Evolutionary conservation across 1,140 invertebrate genomes (phyloP).

Genomic region (Drosophila cardini): DNA sequence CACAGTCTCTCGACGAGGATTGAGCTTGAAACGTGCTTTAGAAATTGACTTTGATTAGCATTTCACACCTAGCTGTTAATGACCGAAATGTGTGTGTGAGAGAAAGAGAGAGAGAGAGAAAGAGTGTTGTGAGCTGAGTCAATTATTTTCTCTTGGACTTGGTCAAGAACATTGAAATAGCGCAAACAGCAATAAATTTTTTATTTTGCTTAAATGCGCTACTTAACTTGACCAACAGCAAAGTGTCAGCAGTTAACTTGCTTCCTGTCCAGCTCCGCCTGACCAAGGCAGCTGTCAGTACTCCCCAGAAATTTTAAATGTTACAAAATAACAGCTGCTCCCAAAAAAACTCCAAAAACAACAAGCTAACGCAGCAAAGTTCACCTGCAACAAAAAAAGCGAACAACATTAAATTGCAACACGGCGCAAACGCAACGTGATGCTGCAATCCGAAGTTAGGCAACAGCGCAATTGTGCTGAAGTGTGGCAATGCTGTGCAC

Average conservation of each 20-base stretch:
- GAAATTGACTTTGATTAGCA: constrained; percentile 42
- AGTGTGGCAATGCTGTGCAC: constrained; percentile 33
- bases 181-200: constrained; percentile 45
- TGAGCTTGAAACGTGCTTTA: constrained; percentile 25
- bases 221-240: constrained; percentile 33
- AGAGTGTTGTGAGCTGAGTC: constrained; percentile 35
- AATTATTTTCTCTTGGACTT: constrained; percentile 54
- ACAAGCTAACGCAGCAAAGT: constrained; percentile 41
- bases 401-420: constrained; percentile 20
- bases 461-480: constrained; percentile 13
- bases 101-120: background rate
- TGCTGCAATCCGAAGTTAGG: constrained; percentile 37
- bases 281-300: constrained; percentile 16
- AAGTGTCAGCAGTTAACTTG: constrained; percentile 37
- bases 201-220: constrained; percentile 5
- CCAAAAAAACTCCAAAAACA: constrained; percentile 32
- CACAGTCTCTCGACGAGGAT: constrained; percentile 22
- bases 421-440: constrained; percentile 2
- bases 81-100: constrained; percentile 13
- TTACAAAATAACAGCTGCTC: constrained; percentile 37
- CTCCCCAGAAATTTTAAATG: constrained; percentile 22
- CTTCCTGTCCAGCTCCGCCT: constrained; percentile 36
- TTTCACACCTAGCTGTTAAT: constrained; percentile 48
- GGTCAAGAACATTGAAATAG: constrained; percentile 47
- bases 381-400: constrained; percentile 30